Evolutionary conservation across 2,113 vertebrate genomes (phyloP).

Genomic region (Ochotona princeps): DNA sequence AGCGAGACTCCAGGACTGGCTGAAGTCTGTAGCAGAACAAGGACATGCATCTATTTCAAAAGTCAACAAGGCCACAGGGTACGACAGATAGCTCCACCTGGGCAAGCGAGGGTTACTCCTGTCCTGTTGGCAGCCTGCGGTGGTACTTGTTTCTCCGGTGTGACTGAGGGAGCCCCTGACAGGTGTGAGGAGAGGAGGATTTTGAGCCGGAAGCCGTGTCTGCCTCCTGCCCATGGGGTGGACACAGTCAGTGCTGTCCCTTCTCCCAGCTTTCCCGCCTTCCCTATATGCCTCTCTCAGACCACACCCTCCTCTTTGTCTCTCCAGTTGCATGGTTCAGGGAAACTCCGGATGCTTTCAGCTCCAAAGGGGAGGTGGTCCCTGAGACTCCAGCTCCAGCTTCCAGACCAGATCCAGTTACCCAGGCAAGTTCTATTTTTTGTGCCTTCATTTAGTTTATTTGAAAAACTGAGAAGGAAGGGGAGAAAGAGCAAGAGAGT

Average conservation of each 20-base stretch:
- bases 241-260: neutral
- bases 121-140: neutral
- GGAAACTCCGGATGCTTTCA: neutral
- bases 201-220: too few species aligned
- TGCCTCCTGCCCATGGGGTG: accelerated
- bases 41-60: neutral
- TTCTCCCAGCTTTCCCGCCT: neutral
- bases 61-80: neutral
- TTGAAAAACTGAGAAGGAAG: too few species aligned
- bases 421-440: neutral
- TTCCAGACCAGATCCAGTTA: accelerated
- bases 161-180: too few species aligned
- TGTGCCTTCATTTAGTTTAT: too few species aligned
- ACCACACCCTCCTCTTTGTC: too few species aligned
- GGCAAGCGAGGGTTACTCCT: too few species aligned
- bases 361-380: neutral
- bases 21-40: neutral
- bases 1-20: neutral
- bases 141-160: too few species aligned
- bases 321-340: neutral
- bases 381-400: too few species aligned
- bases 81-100: accelerated
- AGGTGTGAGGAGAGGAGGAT: neutral
- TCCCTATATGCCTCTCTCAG: accelerated
- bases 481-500: too few species aligned